These are phyloP conservation scores for Psococerastis gibbosa DNA, from an alignment of 2,888 invertebrate species.

Conservation along the genomic window DNA sequence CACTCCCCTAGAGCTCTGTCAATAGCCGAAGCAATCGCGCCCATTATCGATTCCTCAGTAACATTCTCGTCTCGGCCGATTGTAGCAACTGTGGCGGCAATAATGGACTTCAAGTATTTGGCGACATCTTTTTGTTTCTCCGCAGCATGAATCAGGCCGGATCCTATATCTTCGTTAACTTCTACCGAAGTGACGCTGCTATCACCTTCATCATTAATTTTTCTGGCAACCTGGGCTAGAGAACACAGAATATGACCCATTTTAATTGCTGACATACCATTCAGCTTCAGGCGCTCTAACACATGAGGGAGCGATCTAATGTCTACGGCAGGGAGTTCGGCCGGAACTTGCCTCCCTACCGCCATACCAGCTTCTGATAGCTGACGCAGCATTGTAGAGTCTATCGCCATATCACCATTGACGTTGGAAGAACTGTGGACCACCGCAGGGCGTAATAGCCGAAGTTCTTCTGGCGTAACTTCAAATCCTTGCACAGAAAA, in stretches of 20 bases:
- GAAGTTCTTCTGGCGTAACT: conserved; percentile 30
- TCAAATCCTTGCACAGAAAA: conserved; percentile 52
- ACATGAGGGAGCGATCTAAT: conserved; percentile 28
- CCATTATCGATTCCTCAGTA: conserved; percentile 29
- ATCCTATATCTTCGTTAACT: conserved; percentile 5
- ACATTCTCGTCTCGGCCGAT: conserved; percentile 31
- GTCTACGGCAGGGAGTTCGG: conserved; percentile 40
- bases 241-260: conserved; percentile 28
- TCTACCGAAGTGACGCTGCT: conserved; percentile 11
- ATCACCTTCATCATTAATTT: conserved; percentile 21
- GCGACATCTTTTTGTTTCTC: conserved; percentile 26
- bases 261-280: conserved; percentile 25
- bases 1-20: neutral
- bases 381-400: conserved; percentile 42
- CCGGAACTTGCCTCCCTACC: conserved; percentile 40
- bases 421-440: conserved; percentile 26
- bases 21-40: conserved; percentile 2
- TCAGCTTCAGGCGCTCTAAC: conserved; percentile 24
- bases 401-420: conserved; percentile 40
- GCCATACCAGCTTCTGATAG: conserved; percentile 49
- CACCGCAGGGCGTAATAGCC: conserved; percentile 23
- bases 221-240: conserved; percentile 23
- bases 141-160: conserved; percentile 9
- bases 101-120: conserved; percentile 33
- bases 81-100: conserved; percentile 33